A percentile compares a stretch with the other conserved stretches of the same genome.
phyloP scores from a whole-genome alignment of 2,113 vertebrate species.

The Lepisosteus oculatus region DNA sequence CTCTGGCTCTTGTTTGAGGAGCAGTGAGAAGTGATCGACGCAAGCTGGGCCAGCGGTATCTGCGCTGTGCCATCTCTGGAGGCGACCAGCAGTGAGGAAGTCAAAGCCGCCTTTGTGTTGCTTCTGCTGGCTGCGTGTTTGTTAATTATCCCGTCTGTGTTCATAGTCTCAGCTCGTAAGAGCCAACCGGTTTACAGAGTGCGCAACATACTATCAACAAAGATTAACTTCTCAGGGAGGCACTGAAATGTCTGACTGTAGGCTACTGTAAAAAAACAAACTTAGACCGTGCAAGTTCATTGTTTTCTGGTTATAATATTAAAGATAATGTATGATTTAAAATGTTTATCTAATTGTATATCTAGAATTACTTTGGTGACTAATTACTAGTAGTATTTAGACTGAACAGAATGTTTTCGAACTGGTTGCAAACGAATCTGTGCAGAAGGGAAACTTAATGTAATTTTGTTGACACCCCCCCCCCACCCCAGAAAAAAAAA shows the following conservation, averaged over 20 bases:
- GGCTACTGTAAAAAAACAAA: no score
- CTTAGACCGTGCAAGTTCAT: no score
- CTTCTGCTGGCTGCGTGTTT: conserved; percentile 63
- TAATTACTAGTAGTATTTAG: no score
- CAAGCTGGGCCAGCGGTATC: conserved; percentile 40
- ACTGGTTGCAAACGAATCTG: no score
- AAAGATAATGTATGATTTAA: neutral
- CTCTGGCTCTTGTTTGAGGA: conserved; percentile 57
- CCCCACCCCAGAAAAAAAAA: no score
- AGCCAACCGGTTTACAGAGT: conserved; percentile 47
- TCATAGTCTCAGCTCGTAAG: conserved; percentile 49
- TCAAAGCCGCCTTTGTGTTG: conserved; percentile 72
- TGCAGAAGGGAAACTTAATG: no score
- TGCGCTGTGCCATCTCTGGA: conserved; percentile 41
- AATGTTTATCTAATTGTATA: neutral
- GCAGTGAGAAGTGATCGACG: conserved; percentile 54
- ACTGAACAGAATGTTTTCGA: no score
- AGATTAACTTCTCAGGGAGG: conserved; percentile 56
- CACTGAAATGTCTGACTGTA: conserved; percentile 39
- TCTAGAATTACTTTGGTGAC: no score
- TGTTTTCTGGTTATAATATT: no score
- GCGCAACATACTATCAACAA: conserved; percentile 56
- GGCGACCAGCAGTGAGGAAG: conserved; percentile 71
- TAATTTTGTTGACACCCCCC: no score
- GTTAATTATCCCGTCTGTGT: conserved; percentile 66